Evolutionary conservation across 1,140 invertebrate genomes (phyloP), one percentile per base, ranked within the genome.

Genomic region (Tetragonula clypearis): DNA sequence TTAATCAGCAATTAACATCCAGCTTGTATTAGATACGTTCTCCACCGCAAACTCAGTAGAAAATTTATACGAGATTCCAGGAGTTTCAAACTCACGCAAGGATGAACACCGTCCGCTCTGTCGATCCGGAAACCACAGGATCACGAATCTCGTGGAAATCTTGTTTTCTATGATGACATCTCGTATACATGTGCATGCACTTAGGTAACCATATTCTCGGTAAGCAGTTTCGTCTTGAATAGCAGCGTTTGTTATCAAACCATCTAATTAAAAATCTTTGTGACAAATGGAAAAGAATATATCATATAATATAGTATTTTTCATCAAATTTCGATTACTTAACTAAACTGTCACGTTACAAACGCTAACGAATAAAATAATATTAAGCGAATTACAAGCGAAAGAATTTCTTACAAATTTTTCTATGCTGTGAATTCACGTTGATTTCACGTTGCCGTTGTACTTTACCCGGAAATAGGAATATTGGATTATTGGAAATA

Each of bases 1-100:
- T 81, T 85, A 85, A 58, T 35, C 53, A 15, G 26, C 60, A 80
- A 81, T 85, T 85, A 85, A 80, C 81, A 81, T 81, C 30, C 30
- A 80, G 30, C 71, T 73, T 30, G 53, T 49, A 56, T 19, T 49
- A 80, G 49, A 49, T 66, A 56, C 26, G 35, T 68, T 74, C 30
- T 35, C 60, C n/a, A 19, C 41, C 41, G 30, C 60, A 72, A 58
- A 74, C 60, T 71, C 41, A 35, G 72, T 82, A 80, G 77, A 88
- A 89, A 86, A 88, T 89, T 89, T 89, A 86, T 87, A 89, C 87
- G 81, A 89, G 87, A 89, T 86, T 84, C 85, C 65, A 86, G 41
- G 87, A 80, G 87, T 81, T 89, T 86, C 19, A 69, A 84, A 69
- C 79, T 82, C 79, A 82, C 84, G 84, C 71, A 55, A 71, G 71